phyloP scores from a whole-genome alignment of 2,888 invertebrate genomes.

The Esperia sulphurella region DNA sequence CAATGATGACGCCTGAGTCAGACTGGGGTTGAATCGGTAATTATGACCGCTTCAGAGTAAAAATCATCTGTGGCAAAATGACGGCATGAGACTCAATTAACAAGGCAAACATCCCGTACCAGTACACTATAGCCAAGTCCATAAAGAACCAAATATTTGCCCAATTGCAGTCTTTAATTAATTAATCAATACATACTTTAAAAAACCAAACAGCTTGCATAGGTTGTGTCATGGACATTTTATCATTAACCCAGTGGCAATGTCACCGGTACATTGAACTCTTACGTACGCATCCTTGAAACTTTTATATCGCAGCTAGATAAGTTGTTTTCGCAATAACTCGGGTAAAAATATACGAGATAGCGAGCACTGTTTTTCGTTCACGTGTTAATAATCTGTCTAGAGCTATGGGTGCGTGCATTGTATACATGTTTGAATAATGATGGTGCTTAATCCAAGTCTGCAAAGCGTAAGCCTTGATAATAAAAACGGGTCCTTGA shows the following conservation, averaged over 20 bases:
- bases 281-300: conserved; percentile 56
- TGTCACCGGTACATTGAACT: conserved; percentile 69
- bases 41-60: too few species aligned
- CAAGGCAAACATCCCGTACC: too few species aligned
- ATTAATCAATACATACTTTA: too few species aligned
- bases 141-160: too few species aligned
- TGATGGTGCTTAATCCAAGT: not conserved
- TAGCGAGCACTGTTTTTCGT: conserved; percentile 16
- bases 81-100: too few species aligned
- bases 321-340: conserved; percentile 40
- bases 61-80: too few species aligned
- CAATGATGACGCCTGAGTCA: too few species aligned
- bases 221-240: conserved; percentile 47
- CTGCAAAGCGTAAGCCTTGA: too few species aligned
- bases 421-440: not conserved
- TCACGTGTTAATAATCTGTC: conserved; percentile 9
- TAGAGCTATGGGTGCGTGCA: not conserved
- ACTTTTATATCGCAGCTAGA: conserved; percentile 53
- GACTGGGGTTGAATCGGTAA: too few species aligned
- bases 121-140: too few species aligned
- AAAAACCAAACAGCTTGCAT: conserved; percentile 12
- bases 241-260: conserved; percentile 52
- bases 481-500: too few species aligned
- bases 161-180: too few species aligned
- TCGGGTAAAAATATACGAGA: conserved; percentile 10